Conservation (phyloP, 23 tunicate genomes). For the Halocynthia roretzi region DNA sequence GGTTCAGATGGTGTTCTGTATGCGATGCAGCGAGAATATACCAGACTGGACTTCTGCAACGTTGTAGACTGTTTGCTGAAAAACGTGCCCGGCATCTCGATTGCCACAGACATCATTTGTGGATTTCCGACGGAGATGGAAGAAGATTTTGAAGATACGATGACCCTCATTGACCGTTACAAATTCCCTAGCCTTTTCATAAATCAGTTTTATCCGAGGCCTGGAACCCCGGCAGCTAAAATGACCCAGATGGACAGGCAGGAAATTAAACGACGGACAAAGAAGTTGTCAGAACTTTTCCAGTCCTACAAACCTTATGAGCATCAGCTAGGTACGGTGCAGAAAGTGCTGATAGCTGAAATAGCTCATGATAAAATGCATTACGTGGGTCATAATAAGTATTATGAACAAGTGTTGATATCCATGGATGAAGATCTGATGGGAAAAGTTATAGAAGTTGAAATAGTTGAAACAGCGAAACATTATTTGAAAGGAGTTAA, state of each 20-base stretch:
- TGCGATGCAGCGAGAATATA: slow-evolving; percentile 94
- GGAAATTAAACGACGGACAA: slow-evolving; percentile 91
- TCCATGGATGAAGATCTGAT: slow-evolving; percentile 77
- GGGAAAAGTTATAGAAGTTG: slow-evolving; percentile 77
- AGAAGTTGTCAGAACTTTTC: slow-evolving; percentile 77
- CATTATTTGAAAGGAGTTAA: slow-evolving; percentile 19
- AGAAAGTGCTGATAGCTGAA: slow-evolving; percentile 88
- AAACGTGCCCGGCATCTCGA: slow-evolving; percentile 75
- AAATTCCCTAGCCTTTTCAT: slow-evolving; percentile 92
- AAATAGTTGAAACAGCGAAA: slow-evolving; percentile 61
- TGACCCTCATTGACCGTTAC: slow-evolving; percentile 72
- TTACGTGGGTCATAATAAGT: slow-evolving; percentile 94
- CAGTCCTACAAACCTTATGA: slow-evolving; percentile 66
- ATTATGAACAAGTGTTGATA: slow-evolving; percentile 83
- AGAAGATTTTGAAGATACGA: slow-evolving; percentile 94
- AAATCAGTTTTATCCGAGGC: slow-evolving; percentile 96
- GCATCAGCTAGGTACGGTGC: slow-evolving; percentile 66
- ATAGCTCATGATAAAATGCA: slow-evolving; percentile 84
- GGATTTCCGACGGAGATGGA: slow-evolving; percentile 97
- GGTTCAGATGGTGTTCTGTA: slow-evolving; percentile 82
- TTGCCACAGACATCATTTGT: slow-evolving; percentile 96
- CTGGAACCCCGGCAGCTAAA: slow-evolving; percentile 98
- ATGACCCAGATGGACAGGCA: slow-evolving; percentile 93
- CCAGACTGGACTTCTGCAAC: slow-evolving; percentile 62
- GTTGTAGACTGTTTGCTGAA: slow-evolving; percentile 69